Evolutionary conservation across 1,140 invertebrate species (phyloP).

Genomic region (silkworm (Bombyx mori)): ASM3026992v2 NC_085129.1:7250501-7251000

Average conservation of each 20-base stretch:
- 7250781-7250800: no score
- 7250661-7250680: conserved; percentile 71
- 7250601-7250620: conserved; percentile 38
- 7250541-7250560: conserved; percentile 80
- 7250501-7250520: conserved; percentile 82
- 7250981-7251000: background rate
- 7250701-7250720: background rate
- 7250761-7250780: no score
- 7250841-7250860: no score
- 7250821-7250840: no score
- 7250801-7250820: no score
- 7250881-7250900: background rate
- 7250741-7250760: no score
- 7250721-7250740: background rate
- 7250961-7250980: no score
- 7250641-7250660: conserved; percentile 61
- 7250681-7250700: conserved; percentile 24
- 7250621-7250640: conserved; percentile 42
- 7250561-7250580: conserved; percentile 79
- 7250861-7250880: background rate
- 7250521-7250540: conserved; percentile 83
- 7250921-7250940: background rate
- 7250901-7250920: background rate
- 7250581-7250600: conserved; percentile 79
- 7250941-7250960: no score